Base-by-base conservation (phyloP, 2,888 invertebrate species). In the Marasmarcha lunaedactyla region DNA sequence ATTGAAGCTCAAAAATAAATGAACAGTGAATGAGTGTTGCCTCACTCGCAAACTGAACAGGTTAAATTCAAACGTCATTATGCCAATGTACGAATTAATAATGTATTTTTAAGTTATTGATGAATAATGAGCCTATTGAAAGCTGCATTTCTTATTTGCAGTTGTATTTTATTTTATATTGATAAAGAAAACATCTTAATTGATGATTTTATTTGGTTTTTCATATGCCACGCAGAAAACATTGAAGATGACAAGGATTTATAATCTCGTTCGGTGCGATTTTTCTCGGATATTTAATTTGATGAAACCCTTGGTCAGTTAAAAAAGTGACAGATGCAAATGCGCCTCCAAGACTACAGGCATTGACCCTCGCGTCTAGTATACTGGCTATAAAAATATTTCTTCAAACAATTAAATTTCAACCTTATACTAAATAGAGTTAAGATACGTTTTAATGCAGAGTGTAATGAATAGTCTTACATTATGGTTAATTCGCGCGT, bases 401-500 rank as follows among this genome's bases (percentile, higher is more conserved):
- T 42, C 11, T 39, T 33, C 15, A 38, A 33, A 27, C n/a, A 14
- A 36, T 6, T 30, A 20, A 55, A 40, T 41, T 45, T 39, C 20
- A n/a, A 50, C 54, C 41, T 38, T 55, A 54, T 33, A 4, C 9
- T 30, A 7, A 1, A 15, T 6, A 10, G 2, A 13, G 33, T 42
- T 51, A 39, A 44, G 42, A 12, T 33, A 37, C 44, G 40, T 51
- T 40, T 44, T 33, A 35, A 12, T 38, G 43, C 42, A 36, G 33
- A 27, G 14, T 35, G 41, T 49, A 55, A 59, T 55, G 49, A 52
- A 55, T 58, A 56, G 59, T 52, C 54, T 48, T 52, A 46, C 51
- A 55, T 56, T 54, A 55, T 57, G 51, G 40, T 50, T 50, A 57
- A 56, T 57, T 51, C 50, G 51, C 52, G 50, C 52, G 53, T 55